Percentiles rank a stretch among this genome's conserved stretches.
Conservation (phyloP, 2,113 vertebrate species). For the Heterocephalus glaber region DNA sequence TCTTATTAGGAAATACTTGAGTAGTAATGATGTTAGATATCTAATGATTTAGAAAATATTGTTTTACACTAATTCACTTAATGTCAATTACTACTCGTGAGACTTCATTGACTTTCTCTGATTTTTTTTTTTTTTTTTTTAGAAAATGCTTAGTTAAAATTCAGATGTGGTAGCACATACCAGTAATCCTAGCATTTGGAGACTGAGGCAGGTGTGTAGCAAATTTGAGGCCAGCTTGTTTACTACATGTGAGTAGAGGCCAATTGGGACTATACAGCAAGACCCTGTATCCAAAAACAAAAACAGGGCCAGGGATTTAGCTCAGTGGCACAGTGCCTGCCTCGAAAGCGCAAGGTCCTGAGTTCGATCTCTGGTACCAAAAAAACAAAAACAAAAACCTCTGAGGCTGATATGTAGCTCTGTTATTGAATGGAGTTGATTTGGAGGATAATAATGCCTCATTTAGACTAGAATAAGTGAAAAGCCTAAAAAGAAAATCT, state of each 20-base stretch:
- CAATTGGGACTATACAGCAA: not conserved
- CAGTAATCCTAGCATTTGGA: not conserved
- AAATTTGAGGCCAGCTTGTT: not conserved
- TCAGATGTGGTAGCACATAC: not conserved
- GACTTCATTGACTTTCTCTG: slow-evolving; percentile 5
- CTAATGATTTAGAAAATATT: not conserved
- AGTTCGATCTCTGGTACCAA: no score
- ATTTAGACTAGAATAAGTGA: slow-evolving; percentile 6
- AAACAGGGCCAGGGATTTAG: no score
- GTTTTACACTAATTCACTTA: slow-evolving; percentile 46
- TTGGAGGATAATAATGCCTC: not conserved
- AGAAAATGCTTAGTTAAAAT: not conserved
- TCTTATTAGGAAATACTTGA: slow-evolving; percentile 20
- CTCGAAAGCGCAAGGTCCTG: no score
- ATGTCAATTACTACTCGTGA: not conserved
- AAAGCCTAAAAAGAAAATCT: not conserved
- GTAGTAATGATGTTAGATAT: not conserved
- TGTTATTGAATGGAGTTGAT: not conserved
- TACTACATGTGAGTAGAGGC: not conserved
- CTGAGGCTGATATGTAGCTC: not conserved
- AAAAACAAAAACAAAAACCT: not conserved
- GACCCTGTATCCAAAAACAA: not conserved
- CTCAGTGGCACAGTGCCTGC: no score
- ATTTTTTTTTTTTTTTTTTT: not conserved
- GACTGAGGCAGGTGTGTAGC: not conserved